Percentiles rank a stretch among this genome's conserved stretches.
phyloP scores from a whole-genome alignment of 1,140 invertebrate genomes.

The Teleogryllus occipitalis region DNA sequence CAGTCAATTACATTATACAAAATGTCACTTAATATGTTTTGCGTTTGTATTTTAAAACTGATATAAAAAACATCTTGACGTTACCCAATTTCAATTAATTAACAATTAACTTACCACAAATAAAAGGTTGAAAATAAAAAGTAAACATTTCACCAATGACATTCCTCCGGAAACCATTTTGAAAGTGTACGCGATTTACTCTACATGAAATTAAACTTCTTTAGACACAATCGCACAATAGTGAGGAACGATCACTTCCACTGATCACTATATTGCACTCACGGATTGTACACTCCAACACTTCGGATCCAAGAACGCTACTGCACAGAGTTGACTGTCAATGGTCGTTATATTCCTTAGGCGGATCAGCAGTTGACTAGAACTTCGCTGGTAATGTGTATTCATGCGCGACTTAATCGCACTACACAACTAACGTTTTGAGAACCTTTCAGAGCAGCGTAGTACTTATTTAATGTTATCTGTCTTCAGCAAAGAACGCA shows the following conservation, averaged over 20 bases:
- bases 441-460: too few relatives aligned
- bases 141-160: slow-evolving; percentile 70
- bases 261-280: background rate
- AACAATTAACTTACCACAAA: slow-evolving; percentile 62
- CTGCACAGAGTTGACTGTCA: background rate
- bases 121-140: slow-evolving; percentile 75
- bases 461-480: too few relatives aligned
- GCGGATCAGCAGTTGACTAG: background rate
- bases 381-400: background rate
- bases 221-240: background rate
- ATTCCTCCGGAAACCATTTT: slow-evolving; percentile 63
- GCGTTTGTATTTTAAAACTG: background rate
- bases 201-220: background rate
- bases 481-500: too few relatives aligned
- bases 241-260: background rate
- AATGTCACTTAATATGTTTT: background rate
- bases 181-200: background rate
- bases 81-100: background rate
- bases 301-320: background rate
- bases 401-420: background rate
- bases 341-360: background rate
- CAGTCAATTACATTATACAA: background rate
- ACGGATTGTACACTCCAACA: background rate
- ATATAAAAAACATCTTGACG: background rate
- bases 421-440: too few relatives aligned